A percentile compares a stretch with the other conserved stretches of the same genome.
Conservation (phyloP, 2,888 invertebrate genomes). For the Tiliacea citrago region DNA sequence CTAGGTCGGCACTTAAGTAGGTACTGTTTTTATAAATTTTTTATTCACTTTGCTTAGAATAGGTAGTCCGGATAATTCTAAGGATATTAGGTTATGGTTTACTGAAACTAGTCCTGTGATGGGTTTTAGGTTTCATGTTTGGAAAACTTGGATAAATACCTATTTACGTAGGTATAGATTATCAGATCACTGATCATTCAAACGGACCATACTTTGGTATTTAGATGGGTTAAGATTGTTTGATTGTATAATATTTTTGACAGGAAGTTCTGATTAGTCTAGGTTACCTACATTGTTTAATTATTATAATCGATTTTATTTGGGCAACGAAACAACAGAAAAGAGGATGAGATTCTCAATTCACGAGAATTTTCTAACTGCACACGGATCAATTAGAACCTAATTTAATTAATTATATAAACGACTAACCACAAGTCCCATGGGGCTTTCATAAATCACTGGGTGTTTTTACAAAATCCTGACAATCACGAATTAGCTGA, state of each 20-base stretch:
- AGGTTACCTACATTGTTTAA: neutral
- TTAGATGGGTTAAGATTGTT: neutral
- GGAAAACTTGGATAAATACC: neutral
- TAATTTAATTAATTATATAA: neutral
- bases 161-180: neutral
- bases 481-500: neutral
- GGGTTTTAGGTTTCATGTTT: neutral
- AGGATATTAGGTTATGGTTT: neutral
- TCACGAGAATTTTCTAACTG: neutral
- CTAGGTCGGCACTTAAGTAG: slow-evolving; percentile 12
- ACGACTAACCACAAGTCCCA: neutral
- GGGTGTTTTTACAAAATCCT: too few relatives aligned
- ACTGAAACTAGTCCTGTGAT: neutral
- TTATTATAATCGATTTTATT: neutral
- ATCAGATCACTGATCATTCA: too few relatives aligned
- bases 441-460: neutral
- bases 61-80: neutral
- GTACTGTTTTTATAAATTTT: slow-evolving; percentile 17
- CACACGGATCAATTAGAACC: too few relatives aligned
- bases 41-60: slow-evolving; percentile 12
- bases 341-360: neutral
- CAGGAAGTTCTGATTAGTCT: neutral
- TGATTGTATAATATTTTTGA: neutral
- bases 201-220: neutral
- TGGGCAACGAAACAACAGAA: neutral